These are phyloP conservation scores for Zaprionus inermis DNA, from an alignment of 1,140 invertebrate genomes.

Conservation along the genomic window DNA sequence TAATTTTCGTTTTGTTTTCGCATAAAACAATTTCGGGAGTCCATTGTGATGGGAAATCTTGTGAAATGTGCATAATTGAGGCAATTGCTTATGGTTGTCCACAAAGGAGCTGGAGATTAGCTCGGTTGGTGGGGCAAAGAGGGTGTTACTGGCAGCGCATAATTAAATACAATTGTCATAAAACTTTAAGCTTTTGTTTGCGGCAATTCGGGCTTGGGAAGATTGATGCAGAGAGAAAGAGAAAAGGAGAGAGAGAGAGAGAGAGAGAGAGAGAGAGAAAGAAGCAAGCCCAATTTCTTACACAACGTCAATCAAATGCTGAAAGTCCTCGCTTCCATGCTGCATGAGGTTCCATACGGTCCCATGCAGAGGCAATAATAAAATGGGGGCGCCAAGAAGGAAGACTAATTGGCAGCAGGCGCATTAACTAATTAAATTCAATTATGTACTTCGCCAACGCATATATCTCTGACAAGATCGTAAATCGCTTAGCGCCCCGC, in stretches of 20 bases:
- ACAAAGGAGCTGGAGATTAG: constrained; percentile 28
- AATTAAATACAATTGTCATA: constrained; percentile 76
- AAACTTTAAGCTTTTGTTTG: constrained; percentile 72
- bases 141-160: constrained; percentile 45
- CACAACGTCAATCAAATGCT: constrained; percentile 72
- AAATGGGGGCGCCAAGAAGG: constrained; percentile 24
- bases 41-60: constrained; percentile 33
- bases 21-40: constrained; percentile 31
- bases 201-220: not conserved
- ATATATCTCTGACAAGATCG: constrained; percentile 70
- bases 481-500: constrained; percentile 66
- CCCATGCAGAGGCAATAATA: constrained; percentile 7
- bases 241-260: too few species aligned
- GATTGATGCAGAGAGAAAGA: constrained; percentile 5
- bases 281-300: constrained; percentile 19
- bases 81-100: constrained; percentile 31
- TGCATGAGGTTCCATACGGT: not conserved
- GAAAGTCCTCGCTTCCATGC: too few species aligned
- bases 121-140: not conserved
- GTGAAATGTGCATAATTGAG: constrained; percentile 52
- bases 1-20: constrained; percentile 19
- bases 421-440: constrained; percentile 72
- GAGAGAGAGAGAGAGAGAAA: too few species aligned
- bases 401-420: constrained; percentile 71
- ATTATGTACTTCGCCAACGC: constrained; percentile 57